Percentiles rank a stretch among this genome's conserved stretches.
Conservation (phyloP, 2,888 invertebrate genomes). For the Helicoverpa assulta region DNA sequence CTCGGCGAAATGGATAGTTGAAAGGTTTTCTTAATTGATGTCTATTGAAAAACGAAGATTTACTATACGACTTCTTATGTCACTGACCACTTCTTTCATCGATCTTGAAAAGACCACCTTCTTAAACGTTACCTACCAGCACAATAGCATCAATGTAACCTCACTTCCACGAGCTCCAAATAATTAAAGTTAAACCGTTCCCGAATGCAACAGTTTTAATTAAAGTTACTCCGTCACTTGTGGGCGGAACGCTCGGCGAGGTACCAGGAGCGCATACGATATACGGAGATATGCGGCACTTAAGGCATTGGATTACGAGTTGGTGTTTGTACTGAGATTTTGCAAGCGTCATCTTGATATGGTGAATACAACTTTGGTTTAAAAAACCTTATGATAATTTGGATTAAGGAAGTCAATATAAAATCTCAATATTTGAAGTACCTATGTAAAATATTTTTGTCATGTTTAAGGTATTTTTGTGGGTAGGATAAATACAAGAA, state of each 20-base stretch:
- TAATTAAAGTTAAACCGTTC: conserved; percentile 15
- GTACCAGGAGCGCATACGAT: conserved; percentile 22
- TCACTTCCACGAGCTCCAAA: not conserved
- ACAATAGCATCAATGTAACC: not conserved
- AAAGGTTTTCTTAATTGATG: not conserved
- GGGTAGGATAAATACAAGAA: too few species aligned
- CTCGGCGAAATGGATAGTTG: not conserved
- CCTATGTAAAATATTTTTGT: too few species aligned
- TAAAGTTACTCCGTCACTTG: conserved; percentile 32
- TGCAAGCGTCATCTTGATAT: not conserved
- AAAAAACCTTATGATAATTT: too few species aligned
- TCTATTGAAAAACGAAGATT: not conserved
- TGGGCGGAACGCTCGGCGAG: not conserved
- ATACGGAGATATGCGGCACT: conserved; percentile 1
- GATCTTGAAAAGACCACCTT: not conserved
- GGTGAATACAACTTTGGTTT: not conserved
- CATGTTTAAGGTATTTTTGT: too few species aligned
- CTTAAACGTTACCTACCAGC: not conserved
- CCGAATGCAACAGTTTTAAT: conserved; percentile 4
- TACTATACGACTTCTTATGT: not conserved
- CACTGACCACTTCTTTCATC: not conserved
- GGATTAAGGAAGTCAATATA: too few species aligned
- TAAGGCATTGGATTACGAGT: conserved; percentile 38
- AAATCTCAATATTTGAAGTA: too few species aligned
- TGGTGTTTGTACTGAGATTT: conserved; percentile 9